phyloP scores from a whole-genome alignment of 1,140 invertebrate species.

The Anoplolepis gracilipes region DNA sequence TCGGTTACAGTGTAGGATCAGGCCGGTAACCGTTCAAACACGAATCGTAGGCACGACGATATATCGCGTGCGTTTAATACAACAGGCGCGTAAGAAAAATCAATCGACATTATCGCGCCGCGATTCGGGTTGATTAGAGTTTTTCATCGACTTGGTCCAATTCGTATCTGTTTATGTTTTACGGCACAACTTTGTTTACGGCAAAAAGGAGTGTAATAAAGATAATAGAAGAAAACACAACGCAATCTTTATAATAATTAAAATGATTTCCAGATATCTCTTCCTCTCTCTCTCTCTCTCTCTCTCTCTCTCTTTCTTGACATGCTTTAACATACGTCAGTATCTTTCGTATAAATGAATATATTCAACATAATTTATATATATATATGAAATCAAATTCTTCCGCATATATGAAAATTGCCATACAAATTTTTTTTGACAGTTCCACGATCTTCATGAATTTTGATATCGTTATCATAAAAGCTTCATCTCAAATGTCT shows the following conservation, averaged over 20 bases:
- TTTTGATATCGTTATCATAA: too few species aligned
- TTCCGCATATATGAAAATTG: too few species aligned
- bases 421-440: too few species aligned
- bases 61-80: slow-evolving; percentile 32
- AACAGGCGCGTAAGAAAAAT: neutral
- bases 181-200: neutral
- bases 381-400: too few species aligned
- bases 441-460: too few species aligned
- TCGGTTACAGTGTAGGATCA: slow-evolving; percentile 82
- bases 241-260: neutral
- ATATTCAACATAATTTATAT: too few species aligned
- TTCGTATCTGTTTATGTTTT: neutral
- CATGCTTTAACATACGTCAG: too few species aligned
- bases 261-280: too few species aligned
- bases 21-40: slow-evolving; percentile 82
- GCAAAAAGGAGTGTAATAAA: neutral
- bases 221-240: neutral
- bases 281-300: too few species aligned
- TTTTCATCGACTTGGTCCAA: slow-evolving; percentile 23
- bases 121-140: neutral
- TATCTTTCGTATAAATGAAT: too few species aligned
- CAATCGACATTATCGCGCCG: slow-evolving; percentile 2
- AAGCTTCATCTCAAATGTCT: too few species aligned
- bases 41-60: slow-evolving; percentile 66
- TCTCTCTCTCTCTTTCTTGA: too few species aligned